A percentile compares a stretch with the other conserved stretches of the same genome.
These are phyloP conservation scores for Dioctria rufipes DNA, from an alignment of 2,888 invertebrate species.

Conservation along the genomic window DNA sequence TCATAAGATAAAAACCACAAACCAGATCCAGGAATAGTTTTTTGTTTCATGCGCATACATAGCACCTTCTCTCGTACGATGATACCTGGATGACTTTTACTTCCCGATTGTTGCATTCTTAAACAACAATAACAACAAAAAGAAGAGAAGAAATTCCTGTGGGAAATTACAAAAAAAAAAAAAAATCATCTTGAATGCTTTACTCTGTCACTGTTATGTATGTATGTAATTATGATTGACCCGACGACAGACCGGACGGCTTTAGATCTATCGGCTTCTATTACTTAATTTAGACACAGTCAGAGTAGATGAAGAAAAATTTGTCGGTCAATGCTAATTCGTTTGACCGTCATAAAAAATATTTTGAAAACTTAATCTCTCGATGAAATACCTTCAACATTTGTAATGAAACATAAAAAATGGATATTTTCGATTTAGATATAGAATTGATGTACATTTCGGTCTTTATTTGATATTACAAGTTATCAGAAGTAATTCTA, in stretches of 20 bases:
- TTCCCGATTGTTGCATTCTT: not conserved
- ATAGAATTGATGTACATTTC: too few species aligned
- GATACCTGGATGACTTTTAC: slow-evolving; percentile 15
- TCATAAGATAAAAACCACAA: slow-evolving; percentile 1
- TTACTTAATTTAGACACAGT: slow-evolving; percentile 32
- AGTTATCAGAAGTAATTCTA: too few species aligned
- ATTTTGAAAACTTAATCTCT: not conserved
- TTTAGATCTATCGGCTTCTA: slow-evolving; percentile 22
- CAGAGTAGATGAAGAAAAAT: slow-evolving; percentile 25
- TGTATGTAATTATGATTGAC: not conserved
- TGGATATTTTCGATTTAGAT: too few species aligned
- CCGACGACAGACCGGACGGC: not conserved
- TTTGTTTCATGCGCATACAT: not conserved
- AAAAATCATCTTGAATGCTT: not conserved
- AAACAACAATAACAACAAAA: not conserved
- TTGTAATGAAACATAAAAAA: too few species aligned
- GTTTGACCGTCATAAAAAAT: not conserved
- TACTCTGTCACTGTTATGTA: not conserved
- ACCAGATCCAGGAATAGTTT: slow-evolving; percentile 28
- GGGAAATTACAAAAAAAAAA: slow-evolving; percentile 2
- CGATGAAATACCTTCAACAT: slow-evolving; percentile 11
- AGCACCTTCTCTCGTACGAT: not conserved
- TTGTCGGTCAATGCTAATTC: slow-evolving; percentile 44
- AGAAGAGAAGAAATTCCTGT: not conserved
- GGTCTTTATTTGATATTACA: too few species aligned